These are phyloP conservation scores for Trachelus stipa DNA, from an alignment of 2,888 invertebrate species.

Conservation along the genomic window DNA sequence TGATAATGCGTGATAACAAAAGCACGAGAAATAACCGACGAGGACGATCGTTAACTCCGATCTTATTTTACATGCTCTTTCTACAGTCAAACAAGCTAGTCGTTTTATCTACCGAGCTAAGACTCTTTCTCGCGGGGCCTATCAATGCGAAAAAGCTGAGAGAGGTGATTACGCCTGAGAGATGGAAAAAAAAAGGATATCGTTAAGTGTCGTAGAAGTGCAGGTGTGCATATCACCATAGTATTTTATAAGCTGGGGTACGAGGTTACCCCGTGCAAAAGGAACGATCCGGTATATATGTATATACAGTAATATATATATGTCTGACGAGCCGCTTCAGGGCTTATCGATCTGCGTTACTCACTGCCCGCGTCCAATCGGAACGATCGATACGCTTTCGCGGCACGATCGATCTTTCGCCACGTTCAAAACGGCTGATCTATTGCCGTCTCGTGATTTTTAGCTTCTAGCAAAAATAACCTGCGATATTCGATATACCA, in stretches of 20 bases:
- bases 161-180: neutral
- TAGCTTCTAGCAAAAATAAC: constrained; percentile 14
- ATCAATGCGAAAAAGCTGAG: neutral
- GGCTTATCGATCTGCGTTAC: constrained; percentile 22
- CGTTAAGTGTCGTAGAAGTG: neutral
- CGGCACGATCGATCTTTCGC: constrained; percentile 17
- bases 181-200: neutral
- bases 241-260: neutral
- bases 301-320: no score
- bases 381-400: constrained; percentile 49
- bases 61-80: neutral
- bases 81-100: neutral
- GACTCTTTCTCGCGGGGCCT: neutral
- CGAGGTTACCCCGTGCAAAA: neutral
- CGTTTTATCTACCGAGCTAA: neutral
- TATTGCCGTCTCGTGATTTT: constrained; percentile 14
- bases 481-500: neutral
- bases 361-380: constrained; percentile 22
- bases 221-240: neutral
- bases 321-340: neutral
- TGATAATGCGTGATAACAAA: constrained; percentile 20
- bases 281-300: neutral
- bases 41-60: neutral
- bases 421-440: neutral
- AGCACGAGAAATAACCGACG: neutral